Evolutionary conservation across 2,113 vertebrate genomes (phyloP).

Genomic region (Tragelaphus imberbis): DNA sequence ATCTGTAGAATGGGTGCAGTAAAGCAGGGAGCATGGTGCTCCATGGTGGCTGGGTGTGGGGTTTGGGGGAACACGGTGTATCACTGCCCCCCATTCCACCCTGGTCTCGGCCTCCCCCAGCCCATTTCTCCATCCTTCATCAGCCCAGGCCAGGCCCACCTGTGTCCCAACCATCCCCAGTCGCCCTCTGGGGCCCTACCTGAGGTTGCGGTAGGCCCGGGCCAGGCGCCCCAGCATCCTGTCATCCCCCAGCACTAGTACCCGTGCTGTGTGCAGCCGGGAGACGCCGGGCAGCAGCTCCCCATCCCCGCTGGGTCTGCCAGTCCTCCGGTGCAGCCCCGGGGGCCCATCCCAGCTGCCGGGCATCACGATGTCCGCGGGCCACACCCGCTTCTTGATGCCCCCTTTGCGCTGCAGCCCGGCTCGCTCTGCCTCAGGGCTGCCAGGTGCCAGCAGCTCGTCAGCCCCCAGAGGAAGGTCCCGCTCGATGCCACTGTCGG

Average conservation of each 20-base stretch:
- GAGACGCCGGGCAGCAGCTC: constrained; percentile 75
- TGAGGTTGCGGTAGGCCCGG: constrained; percentile 87
- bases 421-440: constrained; percentile 64
- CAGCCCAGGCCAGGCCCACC: neutral
- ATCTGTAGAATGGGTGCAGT: neutral
- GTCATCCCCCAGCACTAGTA: constrained; percentile 91
- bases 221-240: constrained; percentile 89
- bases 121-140: neutral
- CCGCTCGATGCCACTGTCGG: constrained; percentile 93
- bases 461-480: constrained; percentile 77
- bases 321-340: constrained; percentile 74
- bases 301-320: constrained; percentile 61
- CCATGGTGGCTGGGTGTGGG: rapidly evolving
- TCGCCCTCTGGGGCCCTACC: constrained; percentile 72
- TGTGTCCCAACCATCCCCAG: rapidly evolving
- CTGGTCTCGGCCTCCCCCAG: neutral
- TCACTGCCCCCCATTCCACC: neutral
- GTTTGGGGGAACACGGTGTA: neutral
- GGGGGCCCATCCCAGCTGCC: constrained; percentile 74
- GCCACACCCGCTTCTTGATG: constrained; percentile 84
- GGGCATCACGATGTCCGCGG: constrained; percentile 82
- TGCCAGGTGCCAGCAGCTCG: constrained; percentile 53
- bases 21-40: neutral
- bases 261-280: constrained; percentile 86
- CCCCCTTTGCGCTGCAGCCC: constrained; percentile 85